Conservation (phyloP, 2,797 vertebrate genomes). For the Myotis pilosus region DNA sequence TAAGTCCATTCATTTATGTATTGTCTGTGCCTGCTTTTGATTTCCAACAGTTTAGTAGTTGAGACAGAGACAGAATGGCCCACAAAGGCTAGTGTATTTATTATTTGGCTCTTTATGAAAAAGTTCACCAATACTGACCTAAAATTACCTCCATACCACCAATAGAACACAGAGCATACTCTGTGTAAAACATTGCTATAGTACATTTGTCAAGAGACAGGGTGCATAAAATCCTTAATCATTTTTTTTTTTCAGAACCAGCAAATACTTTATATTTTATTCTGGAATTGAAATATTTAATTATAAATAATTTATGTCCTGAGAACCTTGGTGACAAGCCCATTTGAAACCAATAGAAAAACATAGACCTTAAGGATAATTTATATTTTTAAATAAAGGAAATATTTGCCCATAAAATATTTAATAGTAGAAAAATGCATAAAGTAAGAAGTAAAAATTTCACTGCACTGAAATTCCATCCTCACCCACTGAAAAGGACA, state of each 20-base stretch:
- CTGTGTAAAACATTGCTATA: neutral
- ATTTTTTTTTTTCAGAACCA: conserved; percentile 13
- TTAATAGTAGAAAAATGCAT: neutral
- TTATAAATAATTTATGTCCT: conserved; percentile 23
- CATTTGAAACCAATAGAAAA: neutral
- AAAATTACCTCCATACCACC: neutral
- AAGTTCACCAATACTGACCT: neutral
- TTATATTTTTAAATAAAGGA: conserved; percentile 34
- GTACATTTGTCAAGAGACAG: neutral
- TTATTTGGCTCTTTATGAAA: neutral
- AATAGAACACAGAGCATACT: neutral
- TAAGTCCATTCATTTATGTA: neutral
- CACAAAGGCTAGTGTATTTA: neutral
- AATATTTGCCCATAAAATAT: conserved; percentile 33
- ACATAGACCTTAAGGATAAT: neutral
- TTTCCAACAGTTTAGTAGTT: neutral
- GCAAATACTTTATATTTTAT: conserved; percentile 26
- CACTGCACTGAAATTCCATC: neutral
- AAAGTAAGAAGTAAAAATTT: conserved; percentile 25
- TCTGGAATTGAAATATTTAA: conserved; percentile 38
- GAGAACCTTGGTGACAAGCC: neutral
- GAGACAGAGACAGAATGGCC: neutral
- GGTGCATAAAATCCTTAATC: neutral
- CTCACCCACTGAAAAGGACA: neutral
- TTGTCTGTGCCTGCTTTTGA: neutral